Percentiles rank a stretch among this genome's conserved stretches.
phyloP scores from a whole-genome alignment of 2,888 invertebrate species.

The Andrena praecox region DNA sequence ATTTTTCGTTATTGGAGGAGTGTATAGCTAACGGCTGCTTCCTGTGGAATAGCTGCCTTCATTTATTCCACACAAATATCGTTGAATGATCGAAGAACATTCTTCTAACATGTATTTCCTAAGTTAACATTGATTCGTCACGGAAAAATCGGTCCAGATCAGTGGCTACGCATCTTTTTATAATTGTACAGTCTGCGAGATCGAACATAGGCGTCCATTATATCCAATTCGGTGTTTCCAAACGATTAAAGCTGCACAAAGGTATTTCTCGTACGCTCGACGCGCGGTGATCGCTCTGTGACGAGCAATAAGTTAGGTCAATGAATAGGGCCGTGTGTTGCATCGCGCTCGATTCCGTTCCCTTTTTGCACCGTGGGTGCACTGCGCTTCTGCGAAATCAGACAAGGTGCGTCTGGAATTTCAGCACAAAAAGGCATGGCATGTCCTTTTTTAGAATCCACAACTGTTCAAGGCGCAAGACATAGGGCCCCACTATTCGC shows the following conservation, averaged over 20 bases:
- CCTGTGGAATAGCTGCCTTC: too few relatives aligned
- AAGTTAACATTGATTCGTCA: too few relatives aligned
- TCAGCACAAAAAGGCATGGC: slow-evolving; percentile 19
- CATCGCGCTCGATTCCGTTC: slow-evolving; percentile 21
- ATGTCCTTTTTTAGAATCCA: slow-evolving; percentile 8
- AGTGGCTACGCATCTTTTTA: background rate
- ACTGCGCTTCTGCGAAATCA: slow-evolving; percentile 52
- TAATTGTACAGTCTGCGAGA: background rate
- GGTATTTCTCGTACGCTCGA: slow-evolving; percentile 34
- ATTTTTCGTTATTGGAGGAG: too few relatives aligned
- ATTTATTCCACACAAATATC: too few relatives aligned
- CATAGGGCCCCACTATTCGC: slow-evolving; percentile 18
- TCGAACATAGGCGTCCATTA: slow-evolving; percentile 27
- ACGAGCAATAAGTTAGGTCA: slow-evolving; percentile 36
- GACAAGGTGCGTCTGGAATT: slow-evolving; percentile 34
- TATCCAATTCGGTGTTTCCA: slow-evolving; percentile 38
- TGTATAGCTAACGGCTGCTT: too few relatives aligned
- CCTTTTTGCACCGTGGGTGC: slow-evolving; percentile 1
- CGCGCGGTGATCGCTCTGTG: slow-evolving; percentile 29
- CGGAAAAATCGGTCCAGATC: too few relatives aligned
- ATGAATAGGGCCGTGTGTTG: slow-evolving; percentile 46
- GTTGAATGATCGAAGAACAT: too few relatives aligned
- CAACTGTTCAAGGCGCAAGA: background rate
- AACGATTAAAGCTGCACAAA: slow-evolving; percentile 36
- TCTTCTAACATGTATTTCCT: too few relatives aligned